Conservation (phyloP, 2,888 invertebrate species). For the Blera fallax region DNA sequence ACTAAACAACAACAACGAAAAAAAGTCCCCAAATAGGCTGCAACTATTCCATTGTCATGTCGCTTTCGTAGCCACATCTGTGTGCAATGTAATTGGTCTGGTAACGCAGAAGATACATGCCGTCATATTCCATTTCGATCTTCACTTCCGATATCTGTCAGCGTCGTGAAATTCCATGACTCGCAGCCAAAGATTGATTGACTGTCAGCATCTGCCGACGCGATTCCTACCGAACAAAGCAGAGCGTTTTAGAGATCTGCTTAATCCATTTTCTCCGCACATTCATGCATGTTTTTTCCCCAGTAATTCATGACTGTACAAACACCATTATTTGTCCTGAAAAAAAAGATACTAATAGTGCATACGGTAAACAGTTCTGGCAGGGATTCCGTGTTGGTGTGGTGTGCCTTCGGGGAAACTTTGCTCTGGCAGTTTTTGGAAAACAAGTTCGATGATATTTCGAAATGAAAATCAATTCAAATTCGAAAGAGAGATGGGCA, state of each 20-base stretch:
- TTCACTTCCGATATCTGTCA: constrained; percentile 59
- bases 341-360: constrained; percentile 37
- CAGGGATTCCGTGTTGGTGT: background rate
- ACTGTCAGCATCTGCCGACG: constrained; percentile 52
- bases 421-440: constrained; percentile 30
- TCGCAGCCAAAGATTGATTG: constrained; percentile 57
- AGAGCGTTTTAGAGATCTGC: constrained; percentile 25
- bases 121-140: constrained; percentile 32
- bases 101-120: constrained; percentile 1
- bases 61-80: constrained; percentile 29
- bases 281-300: background rate
- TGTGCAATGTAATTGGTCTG: constrained; percentile 49
- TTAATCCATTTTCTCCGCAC: constrained; percentile 14
- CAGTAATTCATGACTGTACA: background rate
- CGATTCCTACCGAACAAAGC: constrained; percentile 12
- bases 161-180: constrained; percentile 35
- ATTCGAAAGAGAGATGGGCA: constrained; percentile 12
- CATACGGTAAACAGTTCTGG: constrained; percentile 19
- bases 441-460: constrained; percentile 62
- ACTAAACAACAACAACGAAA: background rate
- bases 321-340: constrained; percentile 50
- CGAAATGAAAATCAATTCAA: constrained; percentile 65
- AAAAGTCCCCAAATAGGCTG: constrained; percentile 23
- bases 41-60: constrained; percentile 49
- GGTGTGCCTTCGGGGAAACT: constrained; percentile 27